phyloP scores from a whole-genome alignment of 2,888 invertebrate genomes.

The Agriopis leucophaearia region DNA sequence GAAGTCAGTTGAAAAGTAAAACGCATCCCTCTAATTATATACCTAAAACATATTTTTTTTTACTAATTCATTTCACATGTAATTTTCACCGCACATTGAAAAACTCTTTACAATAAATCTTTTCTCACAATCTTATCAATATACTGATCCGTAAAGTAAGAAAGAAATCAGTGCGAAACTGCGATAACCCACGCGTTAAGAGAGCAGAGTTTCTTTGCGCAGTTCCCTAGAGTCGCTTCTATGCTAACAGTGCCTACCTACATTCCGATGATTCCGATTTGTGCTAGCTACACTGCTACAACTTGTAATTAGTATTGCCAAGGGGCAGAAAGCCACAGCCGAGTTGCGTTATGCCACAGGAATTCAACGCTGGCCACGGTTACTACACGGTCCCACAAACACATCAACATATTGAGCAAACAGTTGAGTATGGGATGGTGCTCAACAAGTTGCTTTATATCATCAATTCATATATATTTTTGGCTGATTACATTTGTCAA shows the following conservation, averaged over 20 bases:
- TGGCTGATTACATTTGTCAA: too few relatives aligned
- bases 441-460: too few relatives aligned
- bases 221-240: slow-evolving; percentile 12
- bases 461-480: too few relatives aligned
- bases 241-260: slow-evolving; percentile 14
- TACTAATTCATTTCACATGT: neutral
- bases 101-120: slow-evolving; percentile 7
- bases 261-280: slow-evolving; percentile 9
- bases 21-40: neutral
- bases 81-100: neutral
- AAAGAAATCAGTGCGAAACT: slow-evolving; percentile 10
- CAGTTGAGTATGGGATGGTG: neutral
- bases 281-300: slow-evolving; percentile 14
- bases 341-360: slow-evolving; percentile 28
- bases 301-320: slow-evolving; percentile 32
- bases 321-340: slow-evolving; percentile 23
- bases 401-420: neutral
- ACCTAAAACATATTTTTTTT: neutral
- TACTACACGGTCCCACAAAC: slow-evolving; percentile 6
- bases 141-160: neutral
- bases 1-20: too few relatives aligned
- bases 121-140: slow-evolving; percentile 17
- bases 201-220: slow-evolving; percentile 12
- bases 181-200: slow-evolving; percentile 12
- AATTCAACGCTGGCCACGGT: slow-evolving; percentile 14